Percentiles rank a stretch among this genome's conserved stretches.
These are phyloP conservation scores for Natrix natrix DNA, from an alignment of 2,797 vertebrate genomes.

Conservation along the genomic window DNA sequence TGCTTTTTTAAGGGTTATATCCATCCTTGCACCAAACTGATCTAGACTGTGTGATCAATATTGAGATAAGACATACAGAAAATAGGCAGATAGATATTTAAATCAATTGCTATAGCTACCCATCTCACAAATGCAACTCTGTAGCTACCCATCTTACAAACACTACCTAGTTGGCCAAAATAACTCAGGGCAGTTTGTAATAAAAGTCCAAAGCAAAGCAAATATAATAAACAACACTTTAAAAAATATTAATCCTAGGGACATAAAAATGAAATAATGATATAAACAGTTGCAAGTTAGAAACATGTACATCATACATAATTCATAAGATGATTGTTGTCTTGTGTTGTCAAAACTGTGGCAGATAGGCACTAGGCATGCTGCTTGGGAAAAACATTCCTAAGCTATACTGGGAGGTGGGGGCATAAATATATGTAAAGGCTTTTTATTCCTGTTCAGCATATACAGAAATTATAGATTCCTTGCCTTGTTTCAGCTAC, in stretches of 20 bases:
- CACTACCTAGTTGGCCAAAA: background rate
- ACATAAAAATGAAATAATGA: background rate
- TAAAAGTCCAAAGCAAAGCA: background rate
- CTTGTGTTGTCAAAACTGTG: background rate
- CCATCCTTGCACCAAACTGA: background rate
- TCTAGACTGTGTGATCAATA: background rate
- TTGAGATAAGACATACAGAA: background rate
- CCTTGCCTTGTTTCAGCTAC: background rate
- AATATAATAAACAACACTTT: background rate
- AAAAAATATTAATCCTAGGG: background rate
- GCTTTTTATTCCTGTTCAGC: background rate
- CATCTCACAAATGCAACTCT: background rate
- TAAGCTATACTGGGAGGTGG: background rate
- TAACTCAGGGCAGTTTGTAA: background rate
- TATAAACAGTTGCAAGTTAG: background rate
- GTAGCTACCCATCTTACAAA: background rate
- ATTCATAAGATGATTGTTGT: background rate
- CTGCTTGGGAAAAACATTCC: background rate
- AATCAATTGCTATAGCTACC: background rate
- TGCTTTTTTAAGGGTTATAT: background rate
- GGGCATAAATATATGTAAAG: background rate
- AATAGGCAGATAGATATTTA: background rate
- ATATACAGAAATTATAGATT: background rate
- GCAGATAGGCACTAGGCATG: background rate
- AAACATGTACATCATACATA: background rate